Conservation (phyloP, 2,113 vertebrate genomes). For the Otis tarda region DNA sequence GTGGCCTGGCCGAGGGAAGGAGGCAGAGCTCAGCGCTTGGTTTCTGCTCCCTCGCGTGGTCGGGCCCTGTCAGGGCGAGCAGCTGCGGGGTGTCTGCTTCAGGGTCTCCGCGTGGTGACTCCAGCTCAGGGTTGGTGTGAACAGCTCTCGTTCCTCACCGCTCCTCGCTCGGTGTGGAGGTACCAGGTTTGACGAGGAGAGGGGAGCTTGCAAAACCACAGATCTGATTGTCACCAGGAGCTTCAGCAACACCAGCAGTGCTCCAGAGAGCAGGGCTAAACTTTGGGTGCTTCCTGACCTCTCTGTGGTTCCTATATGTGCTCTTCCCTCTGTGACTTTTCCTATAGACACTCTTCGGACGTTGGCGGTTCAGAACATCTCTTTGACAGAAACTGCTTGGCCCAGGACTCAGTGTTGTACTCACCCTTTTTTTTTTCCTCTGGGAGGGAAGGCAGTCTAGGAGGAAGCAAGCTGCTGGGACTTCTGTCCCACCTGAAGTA, state of each 20-base stretch:
- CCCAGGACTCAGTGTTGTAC: too few species aligned
- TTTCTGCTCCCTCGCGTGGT: fast-evolving
- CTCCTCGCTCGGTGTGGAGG: not conserved
- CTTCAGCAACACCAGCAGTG: not conserved
- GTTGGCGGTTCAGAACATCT: not conserved
- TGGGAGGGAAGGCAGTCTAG: not conserved
- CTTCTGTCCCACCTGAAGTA: not conserved
- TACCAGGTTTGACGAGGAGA: not conserved
- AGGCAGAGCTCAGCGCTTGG: not conserved
- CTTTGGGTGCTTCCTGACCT: not conserved
- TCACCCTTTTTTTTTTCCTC: not conserved
- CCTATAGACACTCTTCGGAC: not conserved
- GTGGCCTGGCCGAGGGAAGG: too few species aligned
- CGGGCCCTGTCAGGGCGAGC: too few species aligned
- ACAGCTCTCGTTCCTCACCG: fast-evolving
- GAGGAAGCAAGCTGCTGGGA: not conserved
- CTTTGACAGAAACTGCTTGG: not conserved
- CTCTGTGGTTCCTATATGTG: not conserved
- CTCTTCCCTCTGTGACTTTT: not conserved
- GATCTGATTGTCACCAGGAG: not conserved
- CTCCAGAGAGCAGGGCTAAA: not conserved
- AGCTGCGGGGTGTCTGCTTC: not conserved
- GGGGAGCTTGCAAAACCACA: not conserved
- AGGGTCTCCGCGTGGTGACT: not conserved
- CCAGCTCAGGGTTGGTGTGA: not conserved